Evolutionary conservation across 2,888 invertebrate genomes (phyloP).

Genomic region (Metalampra italica): DNA sequence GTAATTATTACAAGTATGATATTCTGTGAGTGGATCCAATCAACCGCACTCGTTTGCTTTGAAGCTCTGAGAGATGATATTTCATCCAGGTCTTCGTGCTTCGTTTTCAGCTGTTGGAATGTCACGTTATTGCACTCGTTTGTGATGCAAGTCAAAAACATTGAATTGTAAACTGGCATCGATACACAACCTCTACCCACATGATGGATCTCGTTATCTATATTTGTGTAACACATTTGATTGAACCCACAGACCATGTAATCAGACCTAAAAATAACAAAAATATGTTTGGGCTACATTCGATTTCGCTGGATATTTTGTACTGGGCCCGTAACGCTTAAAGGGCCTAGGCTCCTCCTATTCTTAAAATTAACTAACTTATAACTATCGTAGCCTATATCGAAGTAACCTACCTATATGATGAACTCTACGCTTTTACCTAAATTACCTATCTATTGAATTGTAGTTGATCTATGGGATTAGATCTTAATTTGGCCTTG

Average conservation of each 20-base stretch:
- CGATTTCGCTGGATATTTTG: too few species aligned
- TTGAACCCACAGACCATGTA: constrained; percentile 40
- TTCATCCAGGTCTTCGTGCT: constrained; percentile 14
- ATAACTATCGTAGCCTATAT: too few species aligned
- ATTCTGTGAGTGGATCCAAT: background rate
- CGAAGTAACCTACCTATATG: too few species aligned
- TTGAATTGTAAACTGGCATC: constrained; percentile 41
- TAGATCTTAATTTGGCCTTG: too few species aligned
- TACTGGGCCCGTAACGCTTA: too few species aligned
- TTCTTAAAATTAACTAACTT: too few species aligned
- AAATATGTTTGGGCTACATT: background rate
- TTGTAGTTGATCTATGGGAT: too few species aligned
- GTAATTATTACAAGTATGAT: background rate
- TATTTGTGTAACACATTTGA: constrained; percentile 50
- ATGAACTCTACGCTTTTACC: too few species aligned
- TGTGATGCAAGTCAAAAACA: constrained; percentile 41
- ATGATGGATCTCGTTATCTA: constrained; percentile 34
- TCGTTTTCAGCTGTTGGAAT: constrained; percentile 18
- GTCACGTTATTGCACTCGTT: constrained; percentile 33
- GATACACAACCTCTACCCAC: constrained; percentile 52
- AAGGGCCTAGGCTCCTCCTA: too few species aligned
- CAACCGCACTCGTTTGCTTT: background rate
- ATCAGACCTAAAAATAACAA: constrained; percentile 38
- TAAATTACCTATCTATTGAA: too few species aligned
- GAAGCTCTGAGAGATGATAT: background rate